phyloP scores from a whole-genome alignment of 2,888 invertebrate species.

The Tridacna crocea region DNA sequence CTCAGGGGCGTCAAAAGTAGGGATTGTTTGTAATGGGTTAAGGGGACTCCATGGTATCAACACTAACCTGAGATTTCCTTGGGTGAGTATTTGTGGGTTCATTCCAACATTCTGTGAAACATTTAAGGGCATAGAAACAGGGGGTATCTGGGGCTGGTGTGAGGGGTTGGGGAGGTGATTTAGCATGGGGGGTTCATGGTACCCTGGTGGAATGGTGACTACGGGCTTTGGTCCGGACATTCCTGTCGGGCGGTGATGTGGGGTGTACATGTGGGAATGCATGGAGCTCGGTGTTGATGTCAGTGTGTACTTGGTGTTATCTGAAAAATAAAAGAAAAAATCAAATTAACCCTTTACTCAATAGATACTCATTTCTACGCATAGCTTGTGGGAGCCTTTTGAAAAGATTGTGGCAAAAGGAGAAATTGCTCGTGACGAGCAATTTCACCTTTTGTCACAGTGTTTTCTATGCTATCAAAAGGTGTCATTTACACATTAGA shows the following conservation, averaged over 20 bases:
- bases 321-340: constrained; percentile 43
- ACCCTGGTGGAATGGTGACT: constrained; percentile 57
- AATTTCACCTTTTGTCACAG: too few species aligned
- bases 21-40: too few species aligned
- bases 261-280: constrained; percentile 71
- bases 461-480: too few species aligned
- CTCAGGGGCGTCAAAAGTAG: too few species aligned
- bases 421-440: too few species aligned
- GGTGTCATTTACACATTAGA: too few species aligned
- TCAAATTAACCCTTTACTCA: neutral
- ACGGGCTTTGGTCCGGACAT: constrained; percentile 58
- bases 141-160: constrained; percentile 61
- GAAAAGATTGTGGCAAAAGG: too few species aligned
- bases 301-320: constrained; percentile 56
- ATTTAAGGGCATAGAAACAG: constrained; percentile 63
- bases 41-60: too few species aligned
- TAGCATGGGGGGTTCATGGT: constrained; percentile 77
- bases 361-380: too few species aligned
- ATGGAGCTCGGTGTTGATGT: constrained; percentile 62
- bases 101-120: constrained; percentile 69
- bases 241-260: constrained; percentile 68
- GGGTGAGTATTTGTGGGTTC: constrained; percentile 72
- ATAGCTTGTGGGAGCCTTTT: too few species aligned
- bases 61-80: constrained; percentile 73
- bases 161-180: constrained; percentile 71